A percentile compares a stretch with the other conserved stretches of the same genome.
phyloP scores from a whole-genome alignment of 2,888 invertebrate species.

The Buathra laborator region DNA sequence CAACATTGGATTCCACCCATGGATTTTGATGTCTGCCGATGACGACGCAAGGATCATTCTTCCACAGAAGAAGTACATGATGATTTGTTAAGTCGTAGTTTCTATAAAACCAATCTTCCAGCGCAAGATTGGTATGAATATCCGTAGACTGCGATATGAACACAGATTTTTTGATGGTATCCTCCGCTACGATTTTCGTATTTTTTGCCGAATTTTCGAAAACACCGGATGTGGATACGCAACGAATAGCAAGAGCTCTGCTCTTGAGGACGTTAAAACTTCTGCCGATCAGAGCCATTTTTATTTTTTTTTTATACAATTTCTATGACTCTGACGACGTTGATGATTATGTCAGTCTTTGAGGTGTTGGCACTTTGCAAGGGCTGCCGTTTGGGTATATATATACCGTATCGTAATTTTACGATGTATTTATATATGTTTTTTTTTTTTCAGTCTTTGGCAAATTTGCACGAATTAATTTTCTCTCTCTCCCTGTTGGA shows the following conservation, averaged over 20 bases:
- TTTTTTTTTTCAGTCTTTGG: slow-evolving; percentile 55
- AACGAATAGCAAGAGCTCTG: slow-evolving; percentile 81
- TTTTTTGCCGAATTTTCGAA: slow-evolving; percentile 71
- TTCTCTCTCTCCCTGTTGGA: slow-evolving; percentile 36
- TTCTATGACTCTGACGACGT: background rate
- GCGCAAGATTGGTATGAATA: slow-evolving; percentile 96
- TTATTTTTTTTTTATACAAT: slow-evolving; percentile 78
- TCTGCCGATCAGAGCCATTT: slow-evolving; percentile 86
- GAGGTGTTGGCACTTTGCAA: background rate
- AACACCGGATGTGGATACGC: slow-evolving; percentile 79
- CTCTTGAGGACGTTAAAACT: slow-evolving; percentile 85
- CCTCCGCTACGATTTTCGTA: slow-evolving; percentile 77
- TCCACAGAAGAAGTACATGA: slow-evolving; percentile 96
- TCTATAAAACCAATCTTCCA: slow-evolving; percentile 98
- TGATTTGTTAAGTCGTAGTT: slow-evolving; percentile 94
- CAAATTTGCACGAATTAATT: slow-evolving; percentile 34
- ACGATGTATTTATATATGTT: background rate
- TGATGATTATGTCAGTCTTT: slow-evolving; percentile 40
- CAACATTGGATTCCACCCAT: slow-evolving; percentile 95
- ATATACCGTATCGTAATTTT: slow-evolving; percentile 19
- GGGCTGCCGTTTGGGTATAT: slow-evolving; percentile 35
- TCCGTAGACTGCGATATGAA: slow-evolving; percentile 96
- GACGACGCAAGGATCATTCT: slow-evolving; percentile 97
- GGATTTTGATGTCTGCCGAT: slow-evolving; percentile 99
- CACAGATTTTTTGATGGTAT: slow-evolving; percentile 92